Evolutionary conservation across 2,113 vertebrate genomes (phyloP).

Genomic region (Corynorhinus townsendii): DNA sequence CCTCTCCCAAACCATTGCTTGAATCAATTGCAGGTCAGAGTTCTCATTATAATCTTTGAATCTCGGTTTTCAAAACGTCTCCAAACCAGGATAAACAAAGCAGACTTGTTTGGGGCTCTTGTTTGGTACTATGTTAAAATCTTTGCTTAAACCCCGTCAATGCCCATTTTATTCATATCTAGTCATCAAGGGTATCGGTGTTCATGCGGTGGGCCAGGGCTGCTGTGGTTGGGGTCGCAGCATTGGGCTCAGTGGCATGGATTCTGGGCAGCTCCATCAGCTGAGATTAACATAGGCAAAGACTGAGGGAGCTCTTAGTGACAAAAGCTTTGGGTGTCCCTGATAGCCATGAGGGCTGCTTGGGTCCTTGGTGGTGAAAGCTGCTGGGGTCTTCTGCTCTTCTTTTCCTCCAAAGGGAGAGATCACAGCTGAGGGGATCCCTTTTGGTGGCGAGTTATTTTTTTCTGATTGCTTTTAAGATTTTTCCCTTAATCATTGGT

Average conservation of each 20-base stretch:
- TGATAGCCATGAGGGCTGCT: neutral
- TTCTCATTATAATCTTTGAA: neutral
- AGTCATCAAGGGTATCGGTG: neutral
- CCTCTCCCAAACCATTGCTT: neutral
- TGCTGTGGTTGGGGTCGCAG: too few relatives aligned
- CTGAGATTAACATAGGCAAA: neutral
- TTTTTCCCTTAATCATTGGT: neutral
- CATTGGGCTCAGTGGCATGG: neutral
- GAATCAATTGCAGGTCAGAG: too few relatives aligned
- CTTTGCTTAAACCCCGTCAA: neutral
- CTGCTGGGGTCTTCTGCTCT: neutral
- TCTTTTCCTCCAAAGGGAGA: neutral
- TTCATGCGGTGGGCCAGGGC: rapidly evolving
- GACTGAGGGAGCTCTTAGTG: neutral
- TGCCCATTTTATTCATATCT: neutral
- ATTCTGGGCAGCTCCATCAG: neutral
- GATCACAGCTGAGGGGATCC: neutral
- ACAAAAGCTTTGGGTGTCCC: neutral
- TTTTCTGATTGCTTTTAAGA: neutral
- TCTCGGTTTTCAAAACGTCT: neutral
- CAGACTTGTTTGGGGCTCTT: neutral
- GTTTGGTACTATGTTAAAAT: neutral
- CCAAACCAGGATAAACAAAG: neutral
- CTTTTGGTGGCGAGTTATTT: neutral
- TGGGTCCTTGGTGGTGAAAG: neutral